Evolutionary conservation across 2,113 vertebrate species (phyloP), one percentile per base, ranked within the genome.

Genomic region (Hippocampus comes): DNA sequence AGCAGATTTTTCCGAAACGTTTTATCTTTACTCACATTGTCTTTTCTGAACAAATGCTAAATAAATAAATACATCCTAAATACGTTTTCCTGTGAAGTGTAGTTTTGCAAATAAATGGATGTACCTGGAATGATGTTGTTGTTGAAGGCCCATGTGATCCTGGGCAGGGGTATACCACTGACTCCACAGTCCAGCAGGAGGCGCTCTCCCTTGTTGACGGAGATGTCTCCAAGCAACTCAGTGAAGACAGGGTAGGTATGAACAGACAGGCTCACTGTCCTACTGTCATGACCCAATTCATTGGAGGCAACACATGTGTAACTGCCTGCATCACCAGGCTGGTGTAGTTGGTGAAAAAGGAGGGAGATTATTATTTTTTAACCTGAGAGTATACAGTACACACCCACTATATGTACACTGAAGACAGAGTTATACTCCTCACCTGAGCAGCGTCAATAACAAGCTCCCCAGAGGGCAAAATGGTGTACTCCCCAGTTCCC

Each of bases 81-180:
- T 25, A 42, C 38, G 42, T 14, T 42, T 63, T 63, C 20, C 10
- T 64, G n/a, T 9, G 20, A 12, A 20, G 25, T 6, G 5, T 27
- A 2, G 15, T 51, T 51, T 38, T 23, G 2, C 51, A 27, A 9
- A 43, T 46, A 11, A 67, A 2, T 27, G 8, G 17, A 17, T 57
- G 14, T 71, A 98, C 97, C 97, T 91, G 95, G 94, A 72, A 98
- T 89, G 27, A 95, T 94, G 81, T 94, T 96, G 82, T 97, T 96
- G 78, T 98, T 98, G 88, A 98, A 96, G 18, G 92, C 93, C 97
- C 97, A 99, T 0, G 93, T 94, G 85, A 98, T 93, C 82, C 81
- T 94, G 46, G 97, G 97, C 48, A 91, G 41, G 17, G 97, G 97
- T 85, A 93, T 68, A 34, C 97, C 97, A 14, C 75, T 87, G 78